Conservation (phyloP, 2,888 invertebrate species). For the Oxyteleia sp. region DNA sequence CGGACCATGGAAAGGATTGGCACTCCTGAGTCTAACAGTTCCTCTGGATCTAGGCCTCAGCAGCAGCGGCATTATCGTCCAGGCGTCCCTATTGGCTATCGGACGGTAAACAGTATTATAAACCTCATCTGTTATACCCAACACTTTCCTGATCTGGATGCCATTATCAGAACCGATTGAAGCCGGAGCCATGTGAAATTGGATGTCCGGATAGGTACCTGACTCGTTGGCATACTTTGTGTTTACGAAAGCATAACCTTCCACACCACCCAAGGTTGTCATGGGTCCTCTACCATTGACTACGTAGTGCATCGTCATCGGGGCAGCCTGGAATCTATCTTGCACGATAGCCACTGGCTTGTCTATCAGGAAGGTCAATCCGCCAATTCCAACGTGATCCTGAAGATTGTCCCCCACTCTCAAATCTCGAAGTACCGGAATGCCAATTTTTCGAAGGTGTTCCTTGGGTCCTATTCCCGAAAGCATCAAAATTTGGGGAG, state of each 20-base stretch:
- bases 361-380: conserved; percentile 93
- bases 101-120: conserved; percentile 94
- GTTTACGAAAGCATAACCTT: conserved; percentile 95
- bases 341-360: conserved; percentile 95
- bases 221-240: conserved; percentile 94
- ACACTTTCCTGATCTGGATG: conserved; percentile 92
- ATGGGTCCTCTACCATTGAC: conserved; percentile 94
- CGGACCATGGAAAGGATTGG: conserved; percentile 95
- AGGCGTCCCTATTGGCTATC: conserved; percentile 93
- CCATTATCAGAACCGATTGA: conserved; percentile 94
- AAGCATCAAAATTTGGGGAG: conserved; percentile 96
- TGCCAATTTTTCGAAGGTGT: conserved; percentile 91
- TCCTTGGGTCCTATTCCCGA: conserved; percentile 94
- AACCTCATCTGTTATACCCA: conserved; percentile 93
- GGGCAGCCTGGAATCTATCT: conserved; percentile 92
- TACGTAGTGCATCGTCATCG: conserved; percentile 94
- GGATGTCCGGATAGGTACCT: conserved; percentile 95
- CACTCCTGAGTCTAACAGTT: conserved; percentile 92
- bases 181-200: conserved; percentile 97
- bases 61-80: conserved; percentile 95
- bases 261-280: conserved; percentile 95
- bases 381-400: conserved; percentile 96
- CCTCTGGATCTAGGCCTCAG: conserved; percentile 94
- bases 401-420: conserved; percentile 94
- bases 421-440: conserved; percentile 92